phyloP scores from a whole-genome alignment of 2,888 invertebrate genomes.

The Cephus pygmeus region DNA sequence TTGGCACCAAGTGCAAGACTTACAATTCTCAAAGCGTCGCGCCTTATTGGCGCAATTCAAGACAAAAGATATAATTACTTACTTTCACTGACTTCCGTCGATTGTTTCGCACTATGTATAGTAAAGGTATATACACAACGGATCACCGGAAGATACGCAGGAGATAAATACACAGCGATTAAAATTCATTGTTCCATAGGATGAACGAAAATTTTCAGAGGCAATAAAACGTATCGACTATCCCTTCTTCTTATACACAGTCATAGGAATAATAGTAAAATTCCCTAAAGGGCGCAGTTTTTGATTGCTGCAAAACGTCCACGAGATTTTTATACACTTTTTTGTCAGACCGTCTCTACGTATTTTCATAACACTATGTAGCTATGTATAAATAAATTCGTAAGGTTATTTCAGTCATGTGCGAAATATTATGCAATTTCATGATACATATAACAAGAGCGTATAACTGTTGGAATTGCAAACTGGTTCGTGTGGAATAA shows the following conservation, averaged over 20 bases:
- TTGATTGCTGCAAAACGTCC: background rate
- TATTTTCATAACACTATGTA: background rate
- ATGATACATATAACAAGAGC: background rate
- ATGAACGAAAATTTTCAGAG: background rate
- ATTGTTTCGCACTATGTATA: constrained; percentile 17
- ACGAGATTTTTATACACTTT: background rate
- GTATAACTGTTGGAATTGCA: background rate
- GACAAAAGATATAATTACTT: constrained; percentile 9
- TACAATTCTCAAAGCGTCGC: background rate
- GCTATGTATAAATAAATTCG: background rate
- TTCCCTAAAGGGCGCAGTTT: background rate
- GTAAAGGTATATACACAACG: background rate
- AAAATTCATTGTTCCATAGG: background rate
- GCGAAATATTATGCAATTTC: background rate
- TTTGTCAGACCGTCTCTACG: background rate
- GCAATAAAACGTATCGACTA: background rate
- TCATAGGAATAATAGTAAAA: background rate
- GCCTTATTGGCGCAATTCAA: constrained; percentile 1
- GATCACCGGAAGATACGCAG: background rate
- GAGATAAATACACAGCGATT: constrained; percentile 7
- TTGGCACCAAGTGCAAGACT: background rate
- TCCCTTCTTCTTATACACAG: background rate
- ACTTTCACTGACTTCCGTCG: constrained; percentile 30
- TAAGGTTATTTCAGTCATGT: background rate
- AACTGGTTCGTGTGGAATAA: background rate